Percentiles rank a stretch among this genome's conserved stretches.
These are phyloP conservation scores for Spea hammondii DNA, from an alignment of 2,797 vertebrate species.

Conservation along the genomic window DNA sequence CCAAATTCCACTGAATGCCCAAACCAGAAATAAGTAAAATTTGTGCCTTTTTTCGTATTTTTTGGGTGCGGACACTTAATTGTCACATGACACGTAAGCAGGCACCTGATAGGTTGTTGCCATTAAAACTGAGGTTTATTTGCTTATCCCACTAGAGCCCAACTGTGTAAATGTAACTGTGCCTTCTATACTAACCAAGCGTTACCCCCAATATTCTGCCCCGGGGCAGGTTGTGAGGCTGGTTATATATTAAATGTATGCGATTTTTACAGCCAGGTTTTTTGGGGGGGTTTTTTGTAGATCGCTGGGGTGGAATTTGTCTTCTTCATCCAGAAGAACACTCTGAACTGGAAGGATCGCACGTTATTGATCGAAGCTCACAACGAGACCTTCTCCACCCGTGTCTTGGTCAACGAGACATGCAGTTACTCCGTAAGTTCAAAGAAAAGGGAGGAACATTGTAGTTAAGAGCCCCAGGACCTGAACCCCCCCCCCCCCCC, in stretches of 20 bases:
- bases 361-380: conserved; percentile 74
- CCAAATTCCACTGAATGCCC: too few species aligned
- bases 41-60: too few species aligned
- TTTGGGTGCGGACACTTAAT: too few species aligned
- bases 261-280: not conserved
- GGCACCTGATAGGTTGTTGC: too few species aligned
- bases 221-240: not conserved
- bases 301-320: conserved; percentile 77
- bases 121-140: too few species aligned
- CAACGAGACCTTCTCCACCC: conserved; percentile 77
- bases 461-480: too few species aligned
- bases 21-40: too few species aligned
- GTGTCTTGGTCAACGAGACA: conserved; percentile 71
- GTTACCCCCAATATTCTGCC: not conserved
- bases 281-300: conserved; percentile 55
- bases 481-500: too few species aligned
- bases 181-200: too few species aligned
- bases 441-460: not conserved
- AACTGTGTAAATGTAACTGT: too few species aligned
- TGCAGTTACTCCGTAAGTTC: conserved; percentile 75
- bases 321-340: conserved; percentile 78
- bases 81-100: too few species aligned
- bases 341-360: conserved; percentile 74
- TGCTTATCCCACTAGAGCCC: too few species aligned
- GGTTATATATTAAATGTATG: not conserved